Percentiles rank a stretch among this genome's conserved stretches.
phyloP scores from a whole-genome alignment of 2,113 vertebrate genomes.

The Platycercus adscitus region DNA sequence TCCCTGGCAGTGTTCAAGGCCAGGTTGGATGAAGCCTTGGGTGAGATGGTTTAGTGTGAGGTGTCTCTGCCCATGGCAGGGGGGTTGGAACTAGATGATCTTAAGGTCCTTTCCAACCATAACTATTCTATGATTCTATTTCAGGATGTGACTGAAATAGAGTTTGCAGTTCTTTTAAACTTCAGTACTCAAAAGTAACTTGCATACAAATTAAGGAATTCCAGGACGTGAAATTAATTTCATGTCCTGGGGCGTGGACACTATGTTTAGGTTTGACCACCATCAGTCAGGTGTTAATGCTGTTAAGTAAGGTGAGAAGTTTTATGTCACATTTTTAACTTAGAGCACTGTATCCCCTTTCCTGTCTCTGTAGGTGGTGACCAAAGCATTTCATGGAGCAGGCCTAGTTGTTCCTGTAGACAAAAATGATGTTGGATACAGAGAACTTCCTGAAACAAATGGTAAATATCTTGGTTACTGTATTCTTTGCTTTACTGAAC shows the following conservation, averaged over 20 bases:
- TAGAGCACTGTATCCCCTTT: rapidly evolving
- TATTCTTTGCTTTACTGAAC: neutral
- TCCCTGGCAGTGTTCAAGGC: no score
- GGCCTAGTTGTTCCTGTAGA: slow-evolving; percentile 95
- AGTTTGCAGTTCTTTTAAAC: neutral
- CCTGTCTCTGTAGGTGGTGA: slow-evolving; percentile 82
- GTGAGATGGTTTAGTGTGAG: no score
- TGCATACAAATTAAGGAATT: neutral
- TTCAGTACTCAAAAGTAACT: neutral
- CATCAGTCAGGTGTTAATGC: neutral
- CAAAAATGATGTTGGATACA: slow-evolving; percentile 94
- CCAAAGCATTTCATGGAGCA: slow-evolving; percentile 92
- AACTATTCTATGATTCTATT: no score
- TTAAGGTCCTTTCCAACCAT: no score
- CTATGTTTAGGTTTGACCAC: neutral
- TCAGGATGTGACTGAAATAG: neutral
- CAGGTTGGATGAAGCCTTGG: no score
- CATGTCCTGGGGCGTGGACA: neutral
- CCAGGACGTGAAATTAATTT: neutral
- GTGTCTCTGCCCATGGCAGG: no score
- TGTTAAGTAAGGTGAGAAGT: neutral
- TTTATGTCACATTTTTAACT: neutral
- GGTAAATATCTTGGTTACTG: slow-evolving; percentile 68
- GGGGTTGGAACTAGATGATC: no score
- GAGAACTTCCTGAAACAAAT: slow-evolving; percentile 94